Percentiles rank a stretch among this genome's conserved stretches.
Evolutionary conservation across 2,797 vertebrate genomes (phyloP).

Genomic region (Tapirus indicus): DNA sequence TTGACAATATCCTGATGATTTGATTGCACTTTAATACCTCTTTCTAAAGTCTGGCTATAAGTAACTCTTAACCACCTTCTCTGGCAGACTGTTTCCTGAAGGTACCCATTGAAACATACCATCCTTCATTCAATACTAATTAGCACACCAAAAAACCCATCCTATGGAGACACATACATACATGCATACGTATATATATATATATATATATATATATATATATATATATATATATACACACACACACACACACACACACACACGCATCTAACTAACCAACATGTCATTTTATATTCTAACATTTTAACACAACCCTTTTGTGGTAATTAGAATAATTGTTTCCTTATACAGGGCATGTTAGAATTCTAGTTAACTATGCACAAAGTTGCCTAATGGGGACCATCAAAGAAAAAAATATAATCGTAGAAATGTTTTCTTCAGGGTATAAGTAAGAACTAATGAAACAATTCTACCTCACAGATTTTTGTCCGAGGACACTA

Average conservation of each 20-base stretch:
- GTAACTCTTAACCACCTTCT: not conserved
- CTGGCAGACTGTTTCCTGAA: not conserved
- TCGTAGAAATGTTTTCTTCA: not conserved
- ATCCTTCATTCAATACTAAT: not conserved
- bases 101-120: not conserved
- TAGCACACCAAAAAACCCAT: not conserved
- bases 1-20: not conserved
- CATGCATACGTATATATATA: not conserved
- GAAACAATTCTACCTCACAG: not conserved
- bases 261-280: not conserved
- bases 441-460: not conserved
- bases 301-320: not conserved
- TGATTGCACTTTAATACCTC: not conserved
- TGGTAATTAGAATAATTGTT: not conserved
- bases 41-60: not conserved
- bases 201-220: not conserved
- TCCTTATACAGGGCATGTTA: not conserved
- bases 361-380: not conserved
- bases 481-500: not conserved
- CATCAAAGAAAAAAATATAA: not conserved
- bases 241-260: too few species aligned
- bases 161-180: not conserved
- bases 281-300: not conserved
- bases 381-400: not conserved
- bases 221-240: not conserved